These are phyloP conservation scores for Aradophagus sp. DNA, from an alignment of 1,140 invertebrate genomes.

Conservation along the genomic window DNA sequence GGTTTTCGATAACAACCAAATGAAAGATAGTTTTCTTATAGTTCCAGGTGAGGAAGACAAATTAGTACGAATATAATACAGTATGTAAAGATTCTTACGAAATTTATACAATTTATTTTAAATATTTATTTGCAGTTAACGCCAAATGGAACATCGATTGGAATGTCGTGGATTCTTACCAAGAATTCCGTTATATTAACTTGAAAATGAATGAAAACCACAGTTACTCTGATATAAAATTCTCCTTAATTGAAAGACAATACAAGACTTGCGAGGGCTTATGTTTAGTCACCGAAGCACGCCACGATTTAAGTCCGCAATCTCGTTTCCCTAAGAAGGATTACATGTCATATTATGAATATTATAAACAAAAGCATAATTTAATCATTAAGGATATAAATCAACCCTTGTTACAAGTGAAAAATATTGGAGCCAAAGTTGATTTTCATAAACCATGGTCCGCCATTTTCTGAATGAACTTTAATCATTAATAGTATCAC, in stretches of 20 bases:
- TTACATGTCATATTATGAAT: slow-evolving; percentile 85
- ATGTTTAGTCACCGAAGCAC: slow-evolving; percentile 90
- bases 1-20: slow-evolving; percentile 79
- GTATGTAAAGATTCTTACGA: background rate
- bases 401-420: slow-evolving; percentile 93
- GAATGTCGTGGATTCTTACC: background rate
- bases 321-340: slow-evolving; percentile 87
- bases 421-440: slow-evolving; percentile 84
- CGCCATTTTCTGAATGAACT: background rate
- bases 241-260: slow-evolving; percentile 59
- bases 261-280: slow-evolving; percentile 59
- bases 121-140: slow-evolving; percentile 6
- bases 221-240: slow-evolving; percentile 55
- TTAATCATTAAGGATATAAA: slow-evolving; percentile 80
- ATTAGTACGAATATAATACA: too few species aligned
- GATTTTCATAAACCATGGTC: slow-evolving; percentile 78
- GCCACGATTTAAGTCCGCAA: slow-evolving; percentile 82
- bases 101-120: background rate
- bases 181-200: slow-evolving; percentile 45
- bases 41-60: slow-evolving; percentile 80
- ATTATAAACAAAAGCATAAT: slow-evolving; percentile 88
- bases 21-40: slow-evolving; percentile 83
- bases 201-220: slow-evolving; percentile 40
- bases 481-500: too few species aligned
- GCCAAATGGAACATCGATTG: slow-evolving; percentile 5